Percentiles rank a stretch among this genome's conserved stretches.
These are phyloP conservation scores for Leptopterna dolabrata DNA, from an alignment of 2,888 invertebrate genomes.

Conservation along the genomic window DNA sequence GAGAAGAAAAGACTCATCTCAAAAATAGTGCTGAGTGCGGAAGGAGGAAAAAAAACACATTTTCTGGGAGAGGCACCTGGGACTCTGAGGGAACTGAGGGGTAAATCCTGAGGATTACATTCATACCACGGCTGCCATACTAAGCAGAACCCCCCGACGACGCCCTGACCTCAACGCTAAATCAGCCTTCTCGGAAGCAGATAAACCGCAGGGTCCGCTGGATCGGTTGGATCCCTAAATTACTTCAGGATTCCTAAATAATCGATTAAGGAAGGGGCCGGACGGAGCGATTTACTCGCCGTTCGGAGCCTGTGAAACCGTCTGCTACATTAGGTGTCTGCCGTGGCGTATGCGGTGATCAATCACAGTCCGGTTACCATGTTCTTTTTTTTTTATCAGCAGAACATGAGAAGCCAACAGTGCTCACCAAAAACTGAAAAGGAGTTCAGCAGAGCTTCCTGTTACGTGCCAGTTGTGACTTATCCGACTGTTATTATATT, in stretches of 20 bases:
- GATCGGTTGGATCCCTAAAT: constrained; percentile 15
- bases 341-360: no score
- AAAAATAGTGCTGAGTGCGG: constrained; percentile 21
- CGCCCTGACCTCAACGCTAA: constrained; percentile 28
- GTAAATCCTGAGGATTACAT: background rate
- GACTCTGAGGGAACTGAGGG: background rate
- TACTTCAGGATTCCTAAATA: constrained; percentile 6
- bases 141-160: background rate
- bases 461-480: no score
- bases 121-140: constrained; percentile 24
- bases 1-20: constrained; percentile 5
- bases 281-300: background rate
- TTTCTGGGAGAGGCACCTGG: background rate
- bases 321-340: no score
- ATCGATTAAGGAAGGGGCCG: background rate
- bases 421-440: no score
- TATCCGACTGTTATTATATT: no score
- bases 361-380: no score
- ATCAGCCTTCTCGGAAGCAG: constrained; percentile 32
- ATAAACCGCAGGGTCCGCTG: background rate
- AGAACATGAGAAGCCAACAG: no score
- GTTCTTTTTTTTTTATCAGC: no score
- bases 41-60: constrained; percentile 16
- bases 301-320: no score
- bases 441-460: no score